Evolutionary conservation across 2,888 invertebrate species (phyloP).

Genomic region (Ennomos erosarius): DNA sequence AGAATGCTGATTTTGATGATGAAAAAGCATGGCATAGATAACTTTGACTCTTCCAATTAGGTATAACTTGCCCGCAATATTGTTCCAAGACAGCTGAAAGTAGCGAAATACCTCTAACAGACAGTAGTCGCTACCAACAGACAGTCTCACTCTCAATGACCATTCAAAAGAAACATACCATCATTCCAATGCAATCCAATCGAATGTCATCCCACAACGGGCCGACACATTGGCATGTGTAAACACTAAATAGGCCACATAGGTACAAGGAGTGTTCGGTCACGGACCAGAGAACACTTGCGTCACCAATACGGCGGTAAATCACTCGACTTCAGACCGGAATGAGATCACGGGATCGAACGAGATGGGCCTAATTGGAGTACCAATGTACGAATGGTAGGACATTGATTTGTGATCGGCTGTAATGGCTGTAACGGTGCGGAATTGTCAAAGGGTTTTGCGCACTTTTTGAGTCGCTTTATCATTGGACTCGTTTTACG

Average conservation of each 20-base stretch:
- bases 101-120: neutral
- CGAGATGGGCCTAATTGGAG: conserved; percentile 41
- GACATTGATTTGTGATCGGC: conserved; percentile 41
- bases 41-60: too few species aligned
- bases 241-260: conserved; percentile 69
- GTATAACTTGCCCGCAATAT: too few species aligned
- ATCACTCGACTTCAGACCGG: conserved; percentile 49
- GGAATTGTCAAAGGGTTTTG: conserved; percentile 10
- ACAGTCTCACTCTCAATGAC: neutral
- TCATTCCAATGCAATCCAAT: conserved; percentile 23
- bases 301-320: conserved; percentile 64
- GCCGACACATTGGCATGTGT: conserved; percentile 61
- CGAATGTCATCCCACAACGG: conserved; percentile 12
- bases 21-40: too few species aligned
- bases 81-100: too few species aligned
- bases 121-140: neutral
- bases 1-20: too few species aligned
- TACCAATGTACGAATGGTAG: conserved; percentile 26
- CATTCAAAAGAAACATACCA: neutral
- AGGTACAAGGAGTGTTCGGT: conserved; percentile 79
- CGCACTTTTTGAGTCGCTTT: too few species aligned
- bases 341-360: conserved; percentile 80
- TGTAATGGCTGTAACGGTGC: conserved; percentile 9
- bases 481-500: too few species aligned
- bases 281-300: conserved; percentile 75